Evolutionary conservation across 2,797 vertebrate genomes (phyloP).

Genomic region (Sternarchorhynchus goeldii): DNA sequence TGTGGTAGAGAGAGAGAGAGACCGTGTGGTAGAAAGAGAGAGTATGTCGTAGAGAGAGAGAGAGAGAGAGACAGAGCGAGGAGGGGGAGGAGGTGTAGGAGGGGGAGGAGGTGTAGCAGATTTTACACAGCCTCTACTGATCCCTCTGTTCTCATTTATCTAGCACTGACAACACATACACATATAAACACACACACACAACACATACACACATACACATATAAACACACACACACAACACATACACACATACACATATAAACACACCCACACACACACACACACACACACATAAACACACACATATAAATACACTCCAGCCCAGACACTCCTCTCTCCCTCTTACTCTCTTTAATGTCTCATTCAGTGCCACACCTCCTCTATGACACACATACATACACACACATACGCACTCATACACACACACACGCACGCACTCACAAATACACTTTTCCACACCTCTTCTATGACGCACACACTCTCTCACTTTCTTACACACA

Average conservation of each 20-base stretch:
- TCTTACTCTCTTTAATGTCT: constrained; percentile 60
- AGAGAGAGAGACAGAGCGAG: background rate
- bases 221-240: constrained; percentile 5
- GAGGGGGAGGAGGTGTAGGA: too few relatives aligned
- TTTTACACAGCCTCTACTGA: constrained; percentile 46
- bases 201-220: background rate
- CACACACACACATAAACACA: background rate
- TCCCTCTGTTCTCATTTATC: constrained; percentile 47
- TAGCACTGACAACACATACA: constrained; percentile 30
- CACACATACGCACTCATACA: constrained; percentile 52
- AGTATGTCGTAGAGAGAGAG: background rate
- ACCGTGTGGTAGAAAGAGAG: background rate
- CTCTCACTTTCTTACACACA: constrained; percentile 49
- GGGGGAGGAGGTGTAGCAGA: constrained; percentile 2
- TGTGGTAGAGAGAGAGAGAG: background rate
- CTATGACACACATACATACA: constrained; percentile 71
- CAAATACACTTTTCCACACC: too few relatives aligned
- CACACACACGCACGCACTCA: constrained; percentile 33
- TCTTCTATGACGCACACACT: background rate
- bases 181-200: constrained; percentile 8
- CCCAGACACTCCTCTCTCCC: background rate
- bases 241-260: background rate
- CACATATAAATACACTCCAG: background rate
- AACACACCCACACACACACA: constrained; percentile 4
- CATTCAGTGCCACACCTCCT: constrained; percentile 50